These are phyloP conservation scores for Cinclus cinclus DNA, from an alignment of 2,113 vertebrate species.

Conservation along the genomic window DNA sequence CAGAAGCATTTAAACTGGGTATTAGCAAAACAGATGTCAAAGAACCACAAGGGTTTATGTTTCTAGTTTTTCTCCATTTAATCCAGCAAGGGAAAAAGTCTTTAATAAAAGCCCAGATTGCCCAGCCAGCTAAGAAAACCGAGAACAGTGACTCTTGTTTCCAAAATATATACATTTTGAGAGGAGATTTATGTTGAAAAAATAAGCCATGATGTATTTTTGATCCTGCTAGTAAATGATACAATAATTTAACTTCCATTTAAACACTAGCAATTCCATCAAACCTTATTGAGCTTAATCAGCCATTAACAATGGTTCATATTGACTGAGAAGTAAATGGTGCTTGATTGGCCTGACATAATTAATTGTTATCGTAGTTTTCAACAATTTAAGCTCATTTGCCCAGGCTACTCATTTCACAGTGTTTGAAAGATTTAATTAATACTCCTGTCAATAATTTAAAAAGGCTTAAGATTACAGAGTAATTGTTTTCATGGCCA, in stretches of 20 bases:
- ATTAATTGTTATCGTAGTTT: constrained; percentile 8
- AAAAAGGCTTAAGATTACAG: background rate
- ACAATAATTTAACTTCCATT: constrained; percentile 15
- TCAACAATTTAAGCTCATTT: constrained; percentile 5
- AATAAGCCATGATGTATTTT: background rate
- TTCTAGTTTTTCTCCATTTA: background rate
- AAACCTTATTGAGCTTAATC: constrained; percentile 33
- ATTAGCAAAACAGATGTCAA: background rate
- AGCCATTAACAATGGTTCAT: background rate
- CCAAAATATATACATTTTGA: background rate
- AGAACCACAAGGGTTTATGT: background rate
- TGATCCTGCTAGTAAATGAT: background rate
- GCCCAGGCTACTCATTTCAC: background rate
- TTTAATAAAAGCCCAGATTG: background rate
- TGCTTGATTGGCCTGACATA: background rate
- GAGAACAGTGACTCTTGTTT: background rate
- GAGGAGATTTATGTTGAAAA: background rate
- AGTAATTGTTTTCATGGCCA: background rate
- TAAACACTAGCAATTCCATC: constrained; percentile 9
- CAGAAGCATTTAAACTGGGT: background rate
- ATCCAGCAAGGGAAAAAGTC: background rate
- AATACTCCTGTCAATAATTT: constrained; percentile 2
- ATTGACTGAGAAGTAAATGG: constrained; percentile 29
- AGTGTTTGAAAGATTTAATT: background rate
- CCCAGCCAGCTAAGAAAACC: background rate